Evolutionary conservation across 1,140 invertebrate genomes (phyloP).

Genomic region (Pseudomyrmex gracilis): DNA sequence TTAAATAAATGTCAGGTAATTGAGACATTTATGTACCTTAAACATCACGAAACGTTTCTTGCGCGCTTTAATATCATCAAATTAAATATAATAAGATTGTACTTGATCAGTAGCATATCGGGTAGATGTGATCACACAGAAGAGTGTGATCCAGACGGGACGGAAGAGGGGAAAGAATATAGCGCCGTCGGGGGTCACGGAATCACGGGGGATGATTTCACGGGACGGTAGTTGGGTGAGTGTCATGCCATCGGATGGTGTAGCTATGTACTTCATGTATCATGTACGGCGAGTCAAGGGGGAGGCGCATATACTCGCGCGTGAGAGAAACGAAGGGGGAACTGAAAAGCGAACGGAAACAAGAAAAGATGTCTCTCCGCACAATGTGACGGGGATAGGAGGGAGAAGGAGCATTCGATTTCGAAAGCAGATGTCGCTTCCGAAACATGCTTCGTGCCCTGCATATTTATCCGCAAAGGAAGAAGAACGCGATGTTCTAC

Average conservation of each 20-base stretch:
- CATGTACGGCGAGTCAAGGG: constrained; percentile 73
- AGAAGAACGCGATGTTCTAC: constrained; percentile 1
- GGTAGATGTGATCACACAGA: constrained; percentile 27
- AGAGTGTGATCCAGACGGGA: constrained; percentile 16
- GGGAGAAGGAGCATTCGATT: constrained; percentile 58
- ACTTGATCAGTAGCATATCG: background rate
- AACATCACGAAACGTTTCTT: too few relatives aligned
- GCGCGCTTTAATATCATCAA: too few relatives aligned
- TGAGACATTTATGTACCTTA: too few relatives aligned
- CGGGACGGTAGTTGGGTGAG: constrained; percentile 80
- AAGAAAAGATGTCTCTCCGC: constrained; percentile 54
- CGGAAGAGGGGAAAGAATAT: constrained; percentile 16
- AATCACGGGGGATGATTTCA: constrained; percentile 81
- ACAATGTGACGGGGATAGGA: constrained; percentile 16
- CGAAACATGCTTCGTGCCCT: constrained; percentile 63
- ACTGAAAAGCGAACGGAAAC: constrained; percentile 66
- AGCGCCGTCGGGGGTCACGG: constrained; percentile 57
- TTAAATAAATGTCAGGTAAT: too few relatives aligned
- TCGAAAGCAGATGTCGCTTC: constrained; percentile 72
- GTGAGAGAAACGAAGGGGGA: constrained; percentile 23
- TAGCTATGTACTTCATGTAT: constrained; percentile 79
- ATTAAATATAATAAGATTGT: background rate
- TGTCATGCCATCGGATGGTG: constrained; percentile 78
- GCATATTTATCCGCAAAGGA: constrained; percentile 60
- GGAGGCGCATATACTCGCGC: constrained; percentile 2